Evolutionary conservation across 2,113 vertebrate species (phyloP), one percentile per base, ranked within the genome.

Genomic region (Chionodraco myersi): DNA sequence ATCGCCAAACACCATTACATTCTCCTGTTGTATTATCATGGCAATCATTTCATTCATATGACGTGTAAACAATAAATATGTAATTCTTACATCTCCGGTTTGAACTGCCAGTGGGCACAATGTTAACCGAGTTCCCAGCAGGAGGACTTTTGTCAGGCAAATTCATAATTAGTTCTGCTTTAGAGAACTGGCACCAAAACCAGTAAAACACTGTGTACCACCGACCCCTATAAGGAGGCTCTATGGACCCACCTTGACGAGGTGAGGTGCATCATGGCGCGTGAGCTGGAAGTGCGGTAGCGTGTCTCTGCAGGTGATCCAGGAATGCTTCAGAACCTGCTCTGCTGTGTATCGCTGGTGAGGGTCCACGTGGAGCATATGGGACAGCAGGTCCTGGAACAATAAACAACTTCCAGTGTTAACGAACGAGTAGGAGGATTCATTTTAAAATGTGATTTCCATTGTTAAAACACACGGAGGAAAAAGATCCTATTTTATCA

Each of bases 331-430:
- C 56, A 99, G 92, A 65, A 99, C 95, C 95, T 99, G 97, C 88
- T 97, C 97, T 34, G 97, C 96, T 14, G 97, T 97, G 77, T 98
- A 99, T 15, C 97, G 93, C 90, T 98, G 96, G 93, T 98, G 97
- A 61, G 98, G 98, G 90, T 99, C 98, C 85, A 99, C 96, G 3
- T 99, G 98, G 82, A 99, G 96, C 98, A 99, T 99, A 67, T 97
- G 97, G 56, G 97, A 98, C 81, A 99, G 90, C 88, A 99, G 94
- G 88, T 99, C 98, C 98, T 99, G 90, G 23, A 75, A 59, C 6
- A 69, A 0, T 53, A 54, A 65, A 23, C 1, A 48, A 72, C 15
- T 76, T 26, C 44, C 12, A 26, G 44, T 69, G 11, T 44, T 16
- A 9, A 10, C 0, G 16, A 18, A 15, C 8, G 10, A 4, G 8